Conservation (phyloP, 2,113 vertebrate genomes). For the Regulus satrapa region DNA sequence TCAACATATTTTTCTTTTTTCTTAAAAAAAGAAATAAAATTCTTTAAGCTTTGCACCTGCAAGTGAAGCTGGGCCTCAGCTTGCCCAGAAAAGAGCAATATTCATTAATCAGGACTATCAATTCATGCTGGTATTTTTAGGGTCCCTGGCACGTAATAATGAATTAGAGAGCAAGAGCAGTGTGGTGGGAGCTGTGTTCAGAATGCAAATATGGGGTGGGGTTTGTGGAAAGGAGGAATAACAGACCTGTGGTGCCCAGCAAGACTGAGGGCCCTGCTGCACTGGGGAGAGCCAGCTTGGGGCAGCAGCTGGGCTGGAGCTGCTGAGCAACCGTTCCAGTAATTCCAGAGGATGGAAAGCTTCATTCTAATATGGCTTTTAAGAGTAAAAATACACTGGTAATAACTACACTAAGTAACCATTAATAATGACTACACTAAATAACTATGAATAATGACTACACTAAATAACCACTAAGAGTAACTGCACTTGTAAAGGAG, state of each 20-base stretch:
- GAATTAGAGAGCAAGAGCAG: background rate
- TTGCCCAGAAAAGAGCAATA: background rate
- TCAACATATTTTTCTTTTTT: background rate
- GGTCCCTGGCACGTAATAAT: background rate
- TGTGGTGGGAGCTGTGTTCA: background rate
- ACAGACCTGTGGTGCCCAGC: background rate
- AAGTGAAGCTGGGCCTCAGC: background rate
- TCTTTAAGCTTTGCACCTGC: background rate
- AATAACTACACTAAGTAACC: background rate
- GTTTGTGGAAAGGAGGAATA: background rate
- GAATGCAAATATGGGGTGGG: background rate
- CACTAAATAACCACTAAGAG: background rate
- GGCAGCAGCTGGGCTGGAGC: background rate
- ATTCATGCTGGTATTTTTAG: background rate
- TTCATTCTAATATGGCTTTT: background rate
- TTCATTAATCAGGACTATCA: background rate
- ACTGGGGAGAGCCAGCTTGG: background rate
- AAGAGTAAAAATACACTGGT: background rate
- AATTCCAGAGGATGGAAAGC: background rate
- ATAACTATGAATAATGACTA: too few species aligned
- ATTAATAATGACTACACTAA: background rate
- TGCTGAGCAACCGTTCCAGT: background rate
- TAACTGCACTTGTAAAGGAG: background rate
- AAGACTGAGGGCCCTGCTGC: background rate
- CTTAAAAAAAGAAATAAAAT: background rate